Conservation (phyloP, 2,888 invertebrate species). For the Stenodera caucasica region DNA sequence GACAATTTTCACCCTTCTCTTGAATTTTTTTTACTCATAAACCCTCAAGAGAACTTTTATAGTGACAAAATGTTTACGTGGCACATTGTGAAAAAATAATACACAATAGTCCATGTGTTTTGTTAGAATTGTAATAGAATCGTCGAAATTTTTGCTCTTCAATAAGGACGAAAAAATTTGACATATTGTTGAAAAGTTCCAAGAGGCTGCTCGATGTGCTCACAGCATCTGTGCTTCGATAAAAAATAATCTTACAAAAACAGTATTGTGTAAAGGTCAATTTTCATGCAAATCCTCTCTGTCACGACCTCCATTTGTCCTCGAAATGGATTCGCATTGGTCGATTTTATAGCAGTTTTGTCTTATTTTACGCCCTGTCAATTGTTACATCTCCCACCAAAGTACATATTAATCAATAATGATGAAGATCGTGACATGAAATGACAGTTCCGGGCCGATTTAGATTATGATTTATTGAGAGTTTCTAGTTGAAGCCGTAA, state of each 20-base stretch:
- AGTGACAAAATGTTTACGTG: too few species aligned
- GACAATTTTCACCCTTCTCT: neutral
- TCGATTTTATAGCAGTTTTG: slow-evolving; percentile 36
- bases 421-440: slow-evolving; percentile 43
- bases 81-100: too few species aligned
- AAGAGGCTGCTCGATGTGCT: neutral
- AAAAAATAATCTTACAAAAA: slow-evolving; percentile 32
- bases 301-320: slow-evolving; percentile 48
- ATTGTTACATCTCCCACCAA: slow-evolving; percentile 38
- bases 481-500: neutral
- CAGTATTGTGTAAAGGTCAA: slow-evolving; percentile 44
- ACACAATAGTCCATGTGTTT: too few species aligned
- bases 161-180: neutral
- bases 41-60: too few species aligned
- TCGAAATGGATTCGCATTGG: slow-evolving; percentile 35
- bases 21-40: neutral
- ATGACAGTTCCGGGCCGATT: slow-evolving; percentile 42
- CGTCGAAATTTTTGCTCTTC: too few species aligned
- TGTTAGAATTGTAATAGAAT: too few species aligned
- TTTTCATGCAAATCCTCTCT: slow-evolving; percentile 50
- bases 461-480: slow-evolving; percentile 39
- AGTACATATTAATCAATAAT: slow-evolving; percentile 49
- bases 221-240: slow-evolving; percentile 9
- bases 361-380: slow-evolving; percentile 50
- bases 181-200: neutral